Conservation (phyloP, 92 coral and sea anemone genomes). For the Phymanthus crucifer region DNA sequence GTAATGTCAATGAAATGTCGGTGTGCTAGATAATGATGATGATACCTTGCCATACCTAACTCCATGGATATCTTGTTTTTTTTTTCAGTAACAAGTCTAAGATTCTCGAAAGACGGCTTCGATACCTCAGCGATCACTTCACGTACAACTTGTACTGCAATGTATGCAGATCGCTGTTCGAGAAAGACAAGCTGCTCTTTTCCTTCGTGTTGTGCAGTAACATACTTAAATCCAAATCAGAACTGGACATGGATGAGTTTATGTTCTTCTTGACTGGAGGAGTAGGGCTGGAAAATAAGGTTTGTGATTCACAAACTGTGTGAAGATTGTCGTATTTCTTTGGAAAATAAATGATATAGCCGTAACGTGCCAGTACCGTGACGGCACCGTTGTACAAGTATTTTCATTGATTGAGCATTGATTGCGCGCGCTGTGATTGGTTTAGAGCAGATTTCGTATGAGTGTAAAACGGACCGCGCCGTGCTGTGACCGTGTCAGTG, state of each 20-base stretch:
- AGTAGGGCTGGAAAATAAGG: slow-evolving; percentile 97
- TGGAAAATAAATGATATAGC: too few relatives aligned
- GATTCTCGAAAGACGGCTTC: slow-evolving; percentile 95
- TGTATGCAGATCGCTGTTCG: slow-evolving; percentile 98
- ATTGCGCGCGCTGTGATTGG: too few relatives aligned
- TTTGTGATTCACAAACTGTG: slow-evolving; percentile 1
- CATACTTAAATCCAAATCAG: slow-evolving; percentile 93
- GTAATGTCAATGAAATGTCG: too few relatives aligned
- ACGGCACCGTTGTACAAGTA: background rate
- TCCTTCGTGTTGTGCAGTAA: slow-evolving; percentile 92
- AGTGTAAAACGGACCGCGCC: too few relatives aligned
- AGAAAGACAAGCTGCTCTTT: slow-evolving; percentile 97
- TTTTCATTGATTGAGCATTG: background rate
- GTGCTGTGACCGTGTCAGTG: too few relatives aligned
- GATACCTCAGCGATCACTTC: slow-evolving; percentile 97
- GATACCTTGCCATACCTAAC: background rate
- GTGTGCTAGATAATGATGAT: too few relatives aligned
- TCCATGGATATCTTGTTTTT: background rate
- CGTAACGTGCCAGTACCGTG: too few relatives aligned
- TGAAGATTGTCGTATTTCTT: too few relatives aligned
- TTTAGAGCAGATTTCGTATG: too few relatives aligned
- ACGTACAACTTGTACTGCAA: slow-evolving; percentile 98
- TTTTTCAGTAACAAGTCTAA: slow-evolving; percentile 91
- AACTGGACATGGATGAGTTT: slow-evolving; percentile 91
- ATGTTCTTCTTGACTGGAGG: slow-evolving; percentile 99